These are phyloP conservation scores for Anorthoa munda DNA, from an alignment of 2,888 invertebrate genomes.

Conservation along the genomic window DNA sequence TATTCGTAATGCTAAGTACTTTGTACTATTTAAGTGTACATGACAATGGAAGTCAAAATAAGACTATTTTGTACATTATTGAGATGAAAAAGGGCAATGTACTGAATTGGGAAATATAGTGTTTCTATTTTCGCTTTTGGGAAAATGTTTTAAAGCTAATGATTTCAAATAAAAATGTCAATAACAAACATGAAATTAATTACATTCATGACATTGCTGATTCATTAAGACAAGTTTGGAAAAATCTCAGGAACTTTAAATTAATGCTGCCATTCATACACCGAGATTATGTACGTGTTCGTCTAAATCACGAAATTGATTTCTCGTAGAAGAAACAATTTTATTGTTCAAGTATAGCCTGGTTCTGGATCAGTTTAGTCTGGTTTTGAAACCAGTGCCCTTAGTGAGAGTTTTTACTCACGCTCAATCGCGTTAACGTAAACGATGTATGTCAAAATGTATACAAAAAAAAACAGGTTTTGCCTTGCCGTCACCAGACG, in stretches of 20 bases:
- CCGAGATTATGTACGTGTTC: slow-evolving; percentile 42
- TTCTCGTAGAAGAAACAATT: slow-evolving; percentile 4
- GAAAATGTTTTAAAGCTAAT: neutral
- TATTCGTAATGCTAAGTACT: slow-evolving; percentile 60
- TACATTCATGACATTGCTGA: slow-evolving; percentile 20
- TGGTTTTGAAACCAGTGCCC: slow-evolving; percentile 22
- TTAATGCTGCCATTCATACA: slow-evolving; percentile 34
- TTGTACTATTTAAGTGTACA: slow-evolving; percentile 61
- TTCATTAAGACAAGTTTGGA: slow-evolving; percentile 3
- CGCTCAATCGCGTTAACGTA: too few relatives aligned
- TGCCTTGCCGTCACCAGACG: too few relatives aligned
- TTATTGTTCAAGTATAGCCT: slow-evolving; percentile 23
- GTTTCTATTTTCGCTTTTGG: too few relatives aligned
- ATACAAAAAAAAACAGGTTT: too few relatives aligned
- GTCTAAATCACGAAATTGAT: slow-evolving; percentile 3
- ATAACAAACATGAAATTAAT: slow-evolving; percentile 19
- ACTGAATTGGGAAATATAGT: slow-evolving; percentile 3
- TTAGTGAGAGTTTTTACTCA: too few relatives aligned
- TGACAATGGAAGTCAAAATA: slow-evolving; percentile 36
- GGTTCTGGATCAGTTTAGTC: too few relatives aligned
- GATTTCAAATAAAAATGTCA: neutral
- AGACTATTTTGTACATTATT: slow-evolving; percentile 15
- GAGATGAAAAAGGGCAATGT: slow-evolving; percentile 12
- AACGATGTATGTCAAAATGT: too few relatives aligned
- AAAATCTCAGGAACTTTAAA: slow-evolving; percentile 46